phyloP scores from a whole-genome alignment of 2,113 vertebrate species.

The Myrmecophaga tridactyla region DNA sequence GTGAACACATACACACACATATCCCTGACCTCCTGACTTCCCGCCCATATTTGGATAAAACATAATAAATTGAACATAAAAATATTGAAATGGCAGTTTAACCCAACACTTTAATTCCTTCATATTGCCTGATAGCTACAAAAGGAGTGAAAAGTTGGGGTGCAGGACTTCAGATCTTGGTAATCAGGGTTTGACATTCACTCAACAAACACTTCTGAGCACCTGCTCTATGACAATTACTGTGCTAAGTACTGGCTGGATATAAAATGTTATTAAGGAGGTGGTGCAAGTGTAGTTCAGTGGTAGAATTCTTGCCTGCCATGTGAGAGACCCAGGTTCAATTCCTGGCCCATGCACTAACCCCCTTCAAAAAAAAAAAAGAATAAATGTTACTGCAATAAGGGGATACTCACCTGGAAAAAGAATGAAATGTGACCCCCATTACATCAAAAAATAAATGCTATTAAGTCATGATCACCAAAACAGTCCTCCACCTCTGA shows the following conservation, averaged over 20 bases:
- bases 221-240: neutral
- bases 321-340: too few species aligned
- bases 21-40: neutral
- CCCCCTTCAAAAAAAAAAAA: too few species aligned
- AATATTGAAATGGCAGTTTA: slow-evolving; percentile 18
- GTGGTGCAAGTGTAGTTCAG: too few species aligned
- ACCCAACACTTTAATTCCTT: neutral
- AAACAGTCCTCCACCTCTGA: neutral
- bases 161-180: neutral
- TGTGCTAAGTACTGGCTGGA: neutral
- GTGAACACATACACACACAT: neutral
- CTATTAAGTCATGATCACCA: neutral
- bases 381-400: too few species aligned
- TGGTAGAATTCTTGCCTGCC: too few species aligned
- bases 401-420: too few species aligned
- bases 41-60: neutral
- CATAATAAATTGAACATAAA: slow-evolving; percentile 23
- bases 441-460: too few species aligned
- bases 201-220: neutral
- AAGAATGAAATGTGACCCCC: too few species aligned
- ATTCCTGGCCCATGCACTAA: too few species aligned
- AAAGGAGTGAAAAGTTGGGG: neutral
- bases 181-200: neutral
- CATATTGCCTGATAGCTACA: neutral
- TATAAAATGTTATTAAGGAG: neutral